Evolutionary conservation across 1,140 invertebrate species (phyloP), one percentile per base, ranked within the genome.

Genomic region (Trichogramma pretiosum): DNA sequence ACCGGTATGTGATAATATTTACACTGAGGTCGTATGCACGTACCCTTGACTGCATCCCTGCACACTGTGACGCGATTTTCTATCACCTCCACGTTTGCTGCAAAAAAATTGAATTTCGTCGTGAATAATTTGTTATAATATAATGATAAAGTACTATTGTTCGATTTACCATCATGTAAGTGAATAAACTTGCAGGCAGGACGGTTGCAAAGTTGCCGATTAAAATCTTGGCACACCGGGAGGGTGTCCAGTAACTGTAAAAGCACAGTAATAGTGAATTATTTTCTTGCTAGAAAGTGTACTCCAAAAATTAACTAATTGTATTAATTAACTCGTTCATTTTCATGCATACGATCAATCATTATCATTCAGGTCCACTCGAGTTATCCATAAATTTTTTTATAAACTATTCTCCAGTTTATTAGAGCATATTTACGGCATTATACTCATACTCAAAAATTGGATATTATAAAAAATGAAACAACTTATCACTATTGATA

Each of bases 221-320:
- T 94, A 93, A 93, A 95, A 93, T 93, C 92, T 88, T 87, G 90
- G 91, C 88, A 96, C 85, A 93, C 90, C 88, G 85, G 92, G 89
- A 93, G 91, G 89, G 89, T 95, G 91, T 92, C 92, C 91, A 93
- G 91, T 89, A 94, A 94, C 92, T 96, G 84, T 72, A 88, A 88
- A 48, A 58, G 56, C 56, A 59, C 56, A 62, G 55, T 60, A 59
- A 48, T 28, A 28, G n/a, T n/a, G n/a, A n/a, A n/a, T n/a, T n/a
- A n/a, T n/a, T n/a, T n/a, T n/a, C n/a, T n/a, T n/a, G n/a, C n/a
- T n/a, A n/a, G n/a, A n/a, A n/a, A n/a, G n/a, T n/a, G n/a, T n/a
- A n/a, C n/a, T n/a, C n/a, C n/a, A n/a, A n/a, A n/a, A n/a, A n/a
- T n/a, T n/a, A n/a, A n/a, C n/a, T n/a, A n/a, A n/a, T 28, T 23